phyloP scores from a whole-genome alignment of 2,888 invertebrate genomes.

The Lomographa bimaculata region DNA sequence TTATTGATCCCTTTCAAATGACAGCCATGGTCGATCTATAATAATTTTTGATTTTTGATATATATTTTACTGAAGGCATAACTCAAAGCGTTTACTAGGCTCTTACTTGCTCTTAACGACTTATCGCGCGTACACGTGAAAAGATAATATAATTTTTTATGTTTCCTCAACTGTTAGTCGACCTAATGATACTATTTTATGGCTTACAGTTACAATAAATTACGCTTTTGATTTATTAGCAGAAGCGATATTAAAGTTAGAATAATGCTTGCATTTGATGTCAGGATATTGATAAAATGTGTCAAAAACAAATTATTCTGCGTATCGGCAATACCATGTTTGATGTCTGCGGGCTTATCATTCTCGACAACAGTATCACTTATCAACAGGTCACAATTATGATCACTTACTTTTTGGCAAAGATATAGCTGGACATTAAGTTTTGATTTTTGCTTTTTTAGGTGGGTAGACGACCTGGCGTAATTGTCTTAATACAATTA shows the following conservation, averaged over 20 bases:
- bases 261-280: slow-evolving; percentile 28
- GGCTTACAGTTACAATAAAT: slow-evolving; percentile 68
- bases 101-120: slow-evolving; percentile 49
- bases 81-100: slow-evolving; percentile 51
- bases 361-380: too few relatives aligned
- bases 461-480: too few relatives aligned
- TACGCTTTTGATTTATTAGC: slow-evolving; percentile 67
- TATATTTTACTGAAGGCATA: slow-evolving; percentile 28
- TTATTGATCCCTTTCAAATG: too few relatives aligned
- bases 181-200: slow-evolving; percentile 63
- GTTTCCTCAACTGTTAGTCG: slow-evolving; percentile 60
- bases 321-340: too few relatives aligned
- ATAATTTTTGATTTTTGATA: slow-evolving; percentile 26
- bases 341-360: too few relatives aligned
- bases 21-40: too few relatives aligned
- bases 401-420: too few relatives aligned
- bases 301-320: slow-evolving; percentile 27
- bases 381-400: too few relatives aligned
- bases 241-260: slow-evolving; percentile 30
- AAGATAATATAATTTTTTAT: slow-evolving; percentile 75
- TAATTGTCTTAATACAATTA: too few relatives aligned
- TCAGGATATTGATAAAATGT: slow-evolving; percentile 8
- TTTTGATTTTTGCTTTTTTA: too few relatives aligned
- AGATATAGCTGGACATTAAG: too few relatives aligned
- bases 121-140: slow-evolving; percentile 66